Evolutionary conservation across 2,888 invertebrate species (phyloP).

Genomic region (Aspidiotus destructor): DNA sequence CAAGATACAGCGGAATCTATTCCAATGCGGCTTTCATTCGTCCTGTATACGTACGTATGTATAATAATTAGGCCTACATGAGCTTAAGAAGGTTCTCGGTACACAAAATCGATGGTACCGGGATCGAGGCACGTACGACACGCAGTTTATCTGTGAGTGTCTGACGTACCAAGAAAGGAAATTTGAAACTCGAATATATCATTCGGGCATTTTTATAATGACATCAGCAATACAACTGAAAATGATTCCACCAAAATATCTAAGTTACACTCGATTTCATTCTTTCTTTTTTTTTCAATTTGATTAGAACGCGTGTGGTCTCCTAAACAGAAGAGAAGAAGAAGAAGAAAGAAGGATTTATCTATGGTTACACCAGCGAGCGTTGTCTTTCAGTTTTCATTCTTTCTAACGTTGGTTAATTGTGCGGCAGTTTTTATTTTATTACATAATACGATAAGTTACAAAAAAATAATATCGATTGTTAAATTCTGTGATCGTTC

Average conservation of each 20-base stretch:
- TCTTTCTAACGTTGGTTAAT: background rate
- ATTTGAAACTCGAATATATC: background rate
- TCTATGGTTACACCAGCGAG: background rate
- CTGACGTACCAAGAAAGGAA: background rate
- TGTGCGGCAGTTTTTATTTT: background rate
- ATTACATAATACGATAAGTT: background rate
- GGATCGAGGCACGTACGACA: no score
- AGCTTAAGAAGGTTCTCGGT: no score
- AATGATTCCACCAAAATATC: background rate
- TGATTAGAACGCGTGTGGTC: constrained; percentile 1
- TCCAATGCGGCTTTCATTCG: no score
- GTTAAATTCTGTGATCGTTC: background rate
- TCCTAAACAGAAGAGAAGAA: no score
- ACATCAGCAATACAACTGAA: background rate
- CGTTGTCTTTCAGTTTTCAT: background rate
- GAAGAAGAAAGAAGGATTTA: background rate
- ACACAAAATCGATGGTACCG: no score
- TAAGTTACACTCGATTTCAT: background rate
- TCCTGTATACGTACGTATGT: no score
- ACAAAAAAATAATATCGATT: background rate
- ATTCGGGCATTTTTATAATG: background rate
- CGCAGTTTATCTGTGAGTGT: no score
- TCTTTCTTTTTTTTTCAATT: constrained; percentile 4
- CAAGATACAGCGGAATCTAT: no score
- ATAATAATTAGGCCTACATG: no score